Percentiles rank a stretch among this genome's conserved stretches.
These are phyloP conservation scores for Seriola aureovittata DNA, from an alignment of 2,113 vertebrate species.

Conservation along the genomic window DNA sequence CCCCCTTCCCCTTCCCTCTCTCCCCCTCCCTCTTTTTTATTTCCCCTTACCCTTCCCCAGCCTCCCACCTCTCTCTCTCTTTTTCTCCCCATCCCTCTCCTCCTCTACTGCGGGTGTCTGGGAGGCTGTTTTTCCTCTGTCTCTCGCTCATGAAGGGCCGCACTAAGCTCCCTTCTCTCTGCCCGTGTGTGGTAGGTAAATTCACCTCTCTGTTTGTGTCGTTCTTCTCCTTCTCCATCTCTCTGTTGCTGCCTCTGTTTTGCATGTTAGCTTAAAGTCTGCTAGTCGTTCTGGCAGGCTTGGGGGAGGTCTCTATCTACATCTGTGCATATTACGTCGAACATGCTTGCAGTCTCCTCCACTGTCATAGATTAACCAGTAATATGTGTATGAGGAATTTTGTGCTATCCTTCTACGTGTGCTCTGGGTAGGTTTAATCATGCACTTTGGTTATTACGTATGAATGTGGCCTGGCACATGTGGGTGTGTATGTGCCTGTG, in stretches of 20 bases:
- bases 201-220: constrained; percentile 70
- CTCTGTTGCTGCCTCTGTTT: constrained; percentile 73
- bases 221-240: constrained; percentile 66
- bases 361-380: constrained; percentile 51
- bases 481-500: constrained; percentile 65
- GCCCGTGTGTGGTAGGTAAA: constrained; percentile 89
- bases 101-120: constrained; percentile 84
- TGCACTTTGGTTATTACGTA: constrained; percentile 54
- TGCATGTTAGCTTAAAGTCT: constrained; percentile 78
- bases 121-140: constrained; percentile 83
- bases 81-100: constrained; percentile 77
- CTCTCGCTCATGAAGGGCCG: constrained; percentile 88
- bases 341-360: constrained; percentile 49
- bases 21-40: constrained; percentile 59
- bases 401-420: constrained; percentile 24
- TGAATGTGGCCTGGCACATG: constrained; percentile 72
- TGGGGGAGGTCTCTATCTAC: constrained; percentile 57
- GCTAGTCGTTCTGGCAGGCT: constrained; percentile 63
- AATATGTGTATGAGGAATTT: constrained; percentile 28
- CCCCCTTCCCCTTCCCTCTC: constrained; percentile 35
- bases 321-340: constrained; percentile 61
- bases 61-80: constrained; percentile 66
- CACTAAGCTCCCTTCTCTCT: constrained; percentile 87
- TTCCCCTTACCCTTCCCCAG: constrained; percentile 57
- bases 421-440: constrained; percentile 56